Percentiles rank a stretch among this genome's conserved stretches.
phyloP scores from a whole-genome alignment of 1,140 invertebrate genomes.

The Philopotamus ludificatus region DNA sequence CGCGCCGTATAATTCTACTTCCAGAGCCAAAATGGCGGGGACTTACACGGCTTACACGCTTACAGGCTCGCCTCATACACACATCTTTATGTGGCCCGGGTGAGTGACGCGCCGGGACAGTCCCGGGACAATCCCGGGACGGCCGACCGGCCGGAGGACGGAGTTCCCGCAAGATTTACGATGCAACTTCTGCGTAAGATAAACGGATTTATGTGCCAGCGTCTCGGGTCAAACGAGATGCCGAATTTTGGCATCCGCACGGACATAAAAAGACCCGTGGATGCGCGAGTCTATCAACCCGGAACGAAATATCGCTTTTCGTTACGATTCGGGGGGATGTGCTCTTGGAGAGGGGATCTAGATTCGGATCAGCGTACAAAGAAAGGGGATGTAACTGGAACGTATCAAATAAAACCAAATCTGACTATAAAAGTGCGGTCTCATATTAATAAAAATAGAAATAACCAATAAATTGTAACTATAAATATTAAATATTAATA shows the following conservation, averaged over 20 bases:
- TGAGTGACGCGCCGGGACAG: not conserved
- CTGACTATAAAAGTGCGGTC: no score
- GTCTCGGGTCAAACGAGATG: constrained; percentile 14
- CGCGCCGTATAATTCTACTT: not conserved
- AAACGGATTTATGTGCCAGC: constrained; percentile 27
- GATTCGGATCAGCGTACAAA: not conserved
- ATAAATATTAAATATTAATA: no score
- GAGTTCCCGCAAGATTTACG: constrained; percentile 20
- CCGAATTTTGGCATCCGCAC: not conserved
- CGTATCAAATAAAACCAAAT: not conserved
- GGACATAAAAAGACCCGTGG: not conserved
- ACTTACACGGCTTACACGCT: not conserved
- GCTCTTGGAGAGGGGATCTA: not conserved
- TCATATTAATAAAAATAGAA: no score
- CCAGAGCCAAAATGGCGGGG: not conserved
- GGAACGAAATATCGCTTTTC: not conserved
- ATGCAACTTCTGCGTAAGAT: constrained; percentile 21
- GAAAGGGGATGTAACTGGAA: not conserved
- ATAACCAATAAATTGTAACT: no score
- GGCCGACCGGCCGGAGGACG: not conserved
- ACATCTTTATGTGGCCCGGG: not conserved
- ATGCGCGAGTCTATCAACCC: not conserved
- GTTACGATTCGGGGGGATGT: not conserved
- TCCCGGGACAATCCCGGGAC: not conserved
- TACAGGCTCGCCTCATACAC: no score